Conservation (phyloP, 2,113 vertebrate species). For the Microcebus griseorufus region DNA sequence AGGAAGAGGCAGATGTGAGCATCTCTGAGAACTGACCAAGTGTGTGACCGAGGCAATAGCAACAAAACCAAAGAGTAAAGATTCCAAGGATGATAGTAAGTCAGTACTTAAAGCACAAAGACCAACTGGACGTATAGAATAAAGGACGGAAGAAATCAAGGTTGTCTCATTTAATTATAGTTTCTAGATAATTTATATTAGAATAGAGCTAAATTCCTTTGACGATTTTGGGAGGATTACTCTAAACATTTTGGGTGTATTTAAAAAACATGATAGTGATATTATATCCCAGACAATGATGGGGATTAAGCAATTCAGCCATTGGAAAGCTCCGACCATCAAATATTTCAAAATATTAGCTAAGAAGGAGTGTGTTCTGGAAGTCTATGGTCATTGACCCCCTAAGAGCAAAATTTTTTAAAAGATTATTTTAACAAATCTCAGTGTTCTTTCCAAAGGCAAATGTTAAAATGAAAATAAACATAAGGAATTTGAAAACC, state of each 20-base stretch:
- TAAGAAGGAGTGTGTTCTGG: background rate
- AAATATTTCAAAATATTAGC: background rate
- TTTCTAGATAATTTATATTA: background rate
- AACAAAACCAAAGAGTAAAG: background rate
- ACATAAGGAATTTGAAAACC: background rate
- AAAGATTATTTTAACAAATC: background rate
- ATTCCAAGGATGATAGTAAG: background rate
- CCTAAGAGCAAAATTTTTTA: background rate
- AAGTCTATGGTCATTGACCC: background rate
- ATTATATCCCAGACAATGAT: conserved; percentile 1
- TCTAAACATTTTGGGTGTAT: background rate
- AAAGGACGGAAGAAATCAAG: background rate
- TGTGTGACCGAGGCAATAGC: background rate
- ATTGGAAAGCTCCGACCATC: conserved; percentile 61
- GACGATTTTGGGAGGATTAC: background rate
- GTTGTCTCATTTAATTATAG: background rate
- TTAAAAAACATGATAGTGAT: conserved; percentile 62
- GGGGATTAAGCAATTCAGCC: conserved; percentile 49
- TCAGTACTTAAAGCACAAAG: background rate
- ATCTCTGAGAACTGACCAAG: background rate
- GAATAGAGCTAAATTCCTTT: background rate
- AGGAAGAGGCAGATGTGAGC: background rate
- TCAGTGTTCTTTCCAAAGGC: background rate
- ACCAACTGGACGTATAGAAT: background rate
- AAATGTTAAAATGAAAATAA: background rate